phyloP scores from a whole-genome alignment of 1,140 invertebrate species.

The Coenobita brevimanus region DNA sequence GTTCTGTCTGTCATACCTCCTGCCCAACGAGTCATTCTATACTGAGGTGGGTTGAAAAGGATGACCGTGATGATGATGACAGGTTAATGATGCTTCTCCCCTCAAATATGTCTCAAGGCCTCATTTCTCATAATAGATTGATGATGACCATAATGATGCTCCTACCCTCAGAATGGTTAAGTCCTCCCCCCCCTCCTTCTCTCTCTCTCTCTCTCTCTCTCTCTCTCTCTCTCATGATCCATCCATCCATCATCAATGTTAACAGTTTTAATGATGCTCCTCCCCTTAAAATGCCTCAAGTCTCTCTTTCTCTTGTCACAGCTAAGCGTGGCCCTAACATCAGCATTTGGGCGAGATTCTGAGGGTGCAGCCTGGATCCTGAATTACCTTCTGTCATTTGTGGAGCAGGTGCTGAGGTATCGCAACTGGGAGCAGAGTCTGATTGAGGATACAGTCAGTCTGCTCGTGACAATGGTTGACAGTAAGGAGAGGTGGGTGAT shows the following conservation, averaged over 20 bases:
- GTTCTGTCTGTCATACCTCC: conserved; percentile 84
- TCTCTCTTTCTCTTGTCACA: conserved; percentile 69
- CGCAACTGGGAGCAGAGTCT: conserved; percentile 78
- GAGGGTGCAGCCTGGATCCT: conserved; percentile 78
- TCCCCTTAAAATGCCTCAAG: too few species aligned
- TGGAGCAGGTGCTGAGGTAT: conserved; percentile 77
- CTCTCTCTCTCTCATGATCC: neutral
- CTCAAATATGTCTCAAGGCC: too few species aligned
- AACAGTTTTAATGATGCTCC: too few species aligned
- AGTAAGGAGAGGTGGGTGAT: conserved; percentile 77
- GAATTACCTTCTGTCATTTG: conserved; percentile 79
- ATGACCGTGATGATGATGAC: too few species aligned
- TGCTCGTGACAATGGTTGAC: conserved; percentile 78
- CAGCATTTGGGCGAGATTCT: conserved; percentile 80
- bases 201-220: neutral
- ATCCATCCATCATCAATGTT: too few species aligned
- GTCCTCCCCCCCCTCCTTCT: neutral
- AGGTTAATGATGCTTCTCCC: too few species aligned
- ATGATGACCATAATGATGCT: too few species aligned
- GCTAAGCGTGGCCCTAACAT: conserved; percentile 64
- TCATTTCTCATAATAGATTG: too few species aligned
- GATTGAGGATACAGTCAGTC: conserved; percentile 78
- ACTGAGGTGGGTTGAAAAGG: conserved; percentile 77
- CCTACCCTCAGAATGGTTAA: too few species aligned
- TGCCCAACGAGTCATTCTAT: conserved; percentile 82